These are phyloP conservation scores for Cyclopterus lumpus DNA, from an alignment of 2,797 vertebrate genomes.

Conservation along the genomic window DNA sequence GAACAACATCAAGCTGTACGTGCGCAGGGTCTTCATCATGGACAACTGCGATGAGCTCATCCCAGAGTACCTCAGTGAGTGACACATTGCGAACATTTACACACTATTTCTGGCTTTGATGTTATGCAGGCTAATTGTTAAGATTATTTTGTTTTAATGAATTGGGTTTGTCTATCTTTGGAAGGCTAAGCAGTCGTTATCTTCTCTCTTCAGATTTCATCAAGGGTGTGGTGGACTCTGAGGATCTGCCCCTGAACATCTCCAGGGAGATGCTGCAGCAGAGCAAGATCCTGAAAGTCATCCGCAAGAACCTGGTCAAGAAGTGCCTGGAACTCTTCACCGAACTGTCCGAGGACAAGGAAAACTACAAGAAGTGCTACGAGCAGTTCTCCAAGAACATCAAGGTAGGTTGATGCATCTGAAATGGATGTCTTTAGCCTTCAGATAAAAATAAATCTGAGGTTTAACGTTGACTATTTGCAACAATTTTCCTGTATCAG, in stretches of 20 bases:
- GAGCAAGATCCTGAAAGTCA: conserved; percentile 98
- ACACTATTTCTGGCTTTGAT: background rate
- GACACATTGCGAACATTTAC: background rate
- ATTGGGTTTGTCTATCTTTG: background rate
- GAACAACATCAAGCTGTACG: conserved; percentile 96
- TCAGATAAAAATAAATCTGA: background rate
- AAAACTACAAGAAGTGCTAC: conserved; percentile 94
- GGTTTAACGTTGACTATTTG: background rate
- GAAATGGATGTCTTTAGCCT: background rate
- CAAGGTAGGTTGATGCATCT: conserved; percentile 83
- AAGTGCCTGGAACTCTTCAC: conserved; percentile 95
- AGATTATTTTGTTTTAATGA: background rate
- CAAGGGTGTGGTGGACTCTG: conserved; percentile 94
- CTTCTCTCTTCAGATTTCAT: conserved; percentile 87
- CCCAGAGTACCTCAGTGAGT: conserved; percentile 94
- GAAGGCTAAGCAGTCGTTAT: conserved; percentile 11
- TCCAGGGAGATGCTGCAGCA: conserved; percentile 98
- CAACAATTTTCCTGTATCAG: conserved; percentile 61
- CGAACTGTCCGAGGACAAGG: conserved; percentile 92
- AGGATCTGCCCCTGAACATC: conserved; percentile 95
- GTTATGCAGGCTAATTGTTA: background rate
- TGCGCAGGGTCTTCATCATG: conserved; percentile 97
- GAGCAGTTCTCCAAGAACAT: conserved; percentile 96
- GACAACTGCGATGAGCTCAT: conserved; percentile 98
- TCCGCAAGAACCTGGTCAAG: conserved; percentile 97